phyloP scores from a whole-genome alignment of 1,140 invertebrate genomes.

The Macrotrachela quadricornifera region DNA sequence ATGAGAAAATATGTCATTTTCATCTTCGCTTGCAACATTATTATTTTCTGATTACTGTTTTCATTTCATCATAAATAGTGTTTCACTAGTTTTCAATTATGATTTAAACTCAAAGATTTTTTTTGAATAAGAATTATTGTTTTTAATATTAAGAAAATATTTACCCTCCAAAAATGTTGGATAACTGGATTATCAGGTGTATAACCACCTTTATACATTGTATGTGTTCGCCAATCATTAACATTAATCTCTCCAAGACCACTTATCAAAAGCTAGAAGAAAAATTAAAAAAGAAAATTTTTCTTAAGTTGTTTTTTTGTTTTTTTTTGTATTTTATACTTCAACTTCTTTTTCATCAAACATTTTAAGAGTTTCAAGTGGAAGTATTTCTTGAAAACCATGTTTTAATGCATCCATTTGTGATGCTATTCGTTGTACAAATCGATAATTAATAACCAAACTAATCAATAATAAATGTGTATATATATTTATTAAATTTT shows the following conservation, averaged over 20 bases:
- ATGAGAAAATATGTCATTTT: no score
- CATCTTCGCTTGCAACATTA: no score
- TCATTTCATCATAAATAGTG: no score
- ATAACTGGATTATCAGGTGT: constrained; percentile 87
- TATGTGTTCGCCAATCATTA: constrained; percentile 88
- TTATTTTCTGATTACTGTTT: no score
- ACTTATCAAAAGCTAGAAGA: constrained; percentile 62
- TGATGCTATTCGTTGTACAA: constrained; percentile 71
- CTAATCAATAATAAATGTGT: constrained; percentile 32
- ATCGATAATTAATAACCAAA: constrained; percentile 85
- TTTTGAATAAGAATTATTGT: no score
- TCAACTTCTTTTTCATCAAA: constrained; percentile 95
- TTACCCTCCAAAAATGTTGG: constrained; percentile 76
- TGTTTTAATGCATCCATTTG: constrained; percentile 89
- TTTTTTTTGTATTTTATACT: constrained; percentile 17
- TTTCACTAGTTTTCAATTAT: no score
- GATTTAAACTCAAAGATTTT: no score
- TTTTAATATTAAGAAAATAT: no score
- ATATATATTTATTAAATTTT: neutral
- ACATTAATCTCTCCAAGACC: constrained; percentile 95
- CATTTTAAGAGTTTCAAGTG: constrained; percentile 68
- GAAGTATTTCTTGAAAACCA: constrained; percentile 77
- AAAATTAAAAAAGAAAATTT: constrained; percentile 1
- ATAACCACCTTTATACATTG: constrained; percentile 90
- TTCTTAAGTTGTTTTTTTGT: neutral